Base-by-base conservation (phyloP, 53 echinoderm and acorn worm species). In the Stichopus horrens region DNA sequence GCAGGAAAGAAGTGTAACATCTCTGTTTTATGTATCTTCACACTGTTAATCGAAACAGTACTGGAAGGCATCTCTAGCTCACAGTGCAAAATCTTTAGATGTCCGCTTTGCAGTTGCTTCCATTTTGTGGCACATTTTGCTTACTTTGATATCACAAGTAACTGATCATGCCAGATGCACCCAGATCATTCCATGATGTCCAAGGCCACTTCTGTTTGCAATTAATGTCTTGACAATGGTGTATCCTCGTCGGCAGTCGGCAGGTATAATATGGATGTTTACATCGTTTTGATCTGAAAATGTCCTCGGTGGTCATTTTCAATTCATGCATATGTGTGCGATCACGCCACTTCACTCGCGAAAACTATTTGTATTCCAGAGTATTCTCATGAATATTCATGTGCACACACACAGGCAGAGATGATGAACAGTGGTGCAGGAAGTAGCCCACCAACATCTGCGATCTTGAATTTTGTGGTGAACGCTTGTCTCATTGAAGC, bases 111-210 rank as follows among this genome's bases (percentile, higher is more conserved):
- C 37, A 37, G 19, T 71, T 71, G 71, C 18, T 18, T 71, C 71
- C 71, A 71, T 71, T 37, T 71, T 71, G 71, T 71, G 71, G 71
- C 71, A 71, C 71, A 71, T 16, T 71, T 5, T 71, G 71, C 18
- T 20, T 71, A 71, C 5, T 71, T 71, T 71, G 0, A 71, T 19
- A 71, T 71, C 21, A 71, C 18, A 71, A 37, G 37, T 37, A 37
- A 7, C n/a, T 18, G 19, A 21, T 71, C 71, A 71, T 71, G 19
- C 71, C 16, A 13, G 63, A 71, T n/a, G 71, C 18, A 71, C 71
- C n/a, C 7, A 7, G 37, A 37, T 20, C 71, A 71, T 18, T n/a
- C 18, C 14, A 71, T 71, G 71, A 71, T 37, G 37, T 37, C 2
- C 37, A 37, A 37, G 37, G 37, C 37, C 37, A 37, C 2, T 37